phyloP scores from a whole-genome alignment of 2,888 invertebrate genomes.

The Sphaerophoria taeniata region DNA sequence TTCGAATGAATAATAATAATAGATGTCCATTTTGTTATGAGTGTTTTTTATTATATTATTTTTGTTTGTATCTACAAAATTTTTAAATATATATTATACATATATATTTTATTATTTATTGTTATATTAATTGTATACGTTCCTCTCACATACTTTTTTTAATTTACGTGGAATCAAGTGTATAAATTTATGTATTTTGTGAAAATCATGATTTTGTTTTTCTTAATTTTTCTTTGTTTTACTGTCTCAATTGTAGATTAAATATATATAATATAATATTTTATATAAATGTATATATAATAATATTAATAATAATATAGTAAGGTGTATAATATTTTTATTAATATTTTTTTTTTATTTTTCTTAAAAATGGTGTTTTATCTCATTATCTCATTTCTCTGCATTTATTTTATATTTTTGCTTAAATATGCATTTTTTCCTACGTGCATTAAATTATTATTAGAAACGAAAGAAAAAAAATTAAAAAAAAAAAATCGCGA shows the following conservation, averaged over 20 bases:
- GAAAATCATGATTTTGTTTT: conserved; percentile 65
- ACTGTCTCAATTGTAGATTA: conserved; percentile 70
- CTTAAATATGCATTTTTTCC: conserved; percentile 53
- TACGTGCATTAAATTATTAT: conserved; percentile 59
- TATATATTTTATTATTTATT: conserved; percentile 63
- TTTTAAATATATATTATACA: conserved; percentile 54
- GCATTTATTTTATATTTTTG: conserved; percentile 38
- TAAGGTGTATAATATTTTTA: conserved; percentile 72
- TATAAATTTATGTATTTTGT: conserved; percentile 70
- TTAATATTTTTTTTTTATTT: conserved; percentile 44
- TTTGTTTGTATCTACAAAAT: conserved; percentile 71
- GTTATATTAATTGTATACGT: conserved; percentile 74
- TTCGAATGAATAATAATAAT: conserved; percentile 57
- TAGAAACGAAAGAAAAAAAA: conserved; percentile 14
- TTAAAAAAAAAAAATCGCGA: conserved; percentile 44
- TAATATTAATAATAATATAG: conserved; percentile 74
- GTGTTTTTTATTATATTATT: conserved; percentile 38
- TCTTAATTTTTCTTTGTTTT: conserved; percentile 25
- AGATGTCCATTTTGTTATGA: conserved; percentile 40
- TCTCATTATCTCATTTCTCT: conserved; percentile 72
- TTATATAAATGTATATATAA: conserved; percentile 73
- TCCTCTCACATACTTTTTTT: conserved; percentile 73
- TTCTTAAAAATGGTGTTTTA: conserved; percentile 70
- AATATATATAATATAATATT: conserved; percentile 74
- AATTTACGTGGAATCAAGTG: conserved; percentile 65